Percentiles rank a stretch among this genome's conserved stretches.
These are phyloP conservation scores for Dicyrtomina minuta DNA, from an alignment of 2,888 invertebrate genomes.

Conservation along the genomic window DNA sequence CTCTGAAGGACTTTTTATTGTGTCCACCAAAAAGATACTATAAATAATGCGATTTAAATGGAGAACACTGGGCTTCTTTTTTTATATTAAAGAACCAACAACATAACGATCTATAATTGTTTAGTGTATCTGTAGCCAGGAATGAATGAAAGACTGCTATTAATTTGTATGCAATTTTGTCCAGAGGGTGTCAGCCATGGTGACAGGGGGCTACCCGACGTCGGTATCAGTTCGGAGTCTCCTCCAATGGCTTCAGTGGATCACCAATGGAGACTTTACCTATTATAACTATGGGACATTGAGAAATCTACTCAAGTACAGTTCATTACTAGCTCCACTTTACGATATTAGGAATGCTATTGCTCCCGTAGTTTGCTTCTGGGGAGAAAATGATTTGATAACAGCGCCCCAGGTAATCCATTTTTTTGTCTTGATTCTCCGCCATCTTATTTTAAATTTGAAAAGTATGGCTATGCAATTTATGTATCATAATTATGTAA, in stretches of 20 bases:
- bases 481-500: background rate
- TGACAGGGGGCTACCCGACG: slow-evolving; percentile 24
- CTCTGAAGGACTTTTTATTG: no score
- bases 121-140: no score
- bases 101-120: no score
- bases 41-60: no score
- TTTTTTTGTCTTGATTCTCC: no score
- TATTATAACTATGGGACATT: slow-evolving; percentile 54
- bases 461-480: background rate
- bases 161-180: no score
- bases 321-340: background rate
- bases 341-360: background rate
- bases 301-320: slow-evolving; percentile 5
- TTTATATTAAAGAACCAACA: no score
- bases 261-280: slow-evolving; percentile 50
- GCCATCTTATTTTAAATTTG: background rate
- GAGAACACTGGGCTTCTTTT: no score
- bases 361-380: slow-evolving; percentile 5
- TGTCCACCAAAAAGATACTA: no score
- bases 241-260: slow-evolving; percentile 34
- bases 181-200: slow-evolving; percentile 14
- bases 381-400: slow-evolving; percentile 13
- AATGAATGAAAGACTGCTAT: no score
- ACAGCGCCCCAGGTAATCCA: background rate
- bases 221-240: slow-evolving; percentile 29